These are phyloP conservation scores for Hololepta plana DNA, from an alignment of 2,888 invertebrate species.

Conservation along the genomic window DNA sequence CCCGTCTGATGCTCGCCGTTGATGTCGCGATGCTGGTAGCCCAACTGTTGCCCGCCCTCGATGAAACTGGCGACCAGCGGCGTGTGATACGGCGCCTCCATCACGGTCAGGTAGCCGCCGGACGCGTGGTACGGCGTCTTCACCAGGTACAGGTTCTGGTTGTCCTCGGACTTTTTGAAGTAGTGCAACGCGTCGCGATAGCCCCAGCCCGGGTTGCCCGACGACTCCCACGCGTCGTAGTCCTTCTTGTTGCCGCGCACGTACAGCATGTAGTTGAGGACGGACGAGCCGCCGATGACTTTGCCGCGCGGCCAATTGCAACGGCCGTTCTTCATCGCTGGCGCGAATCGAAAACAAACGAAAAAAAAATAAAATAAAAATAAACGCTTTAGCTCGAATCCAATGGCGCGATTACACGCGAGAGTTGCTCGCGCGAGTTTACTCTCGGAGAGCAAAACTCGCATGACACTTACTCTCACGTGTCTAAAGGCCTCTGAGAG, in stretches of 20 bases:
- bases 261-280: constrained; percentile 85
- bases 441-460: too few species aligned
- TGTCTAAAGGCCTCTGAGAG: too few species aligned
- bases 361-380: constrained; percentile 19
- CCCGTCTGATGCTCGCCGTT: constrained; percentile 77
- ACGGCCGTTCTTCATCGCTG: constrained; percentile 67
- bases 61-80: constrained; percentile 68
- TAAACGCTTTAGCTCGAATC: not conserved
- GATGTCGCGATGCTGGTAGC: constrained; percentile 65
- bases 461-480: too few species aligned
- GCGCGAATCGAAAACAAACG: too few species aligned
- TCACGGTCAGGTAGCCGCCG: constrained; percentile 67
- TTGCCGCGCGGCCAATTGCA: constrained; percentile 90
- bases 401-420: too few species aligned
- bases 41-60: constrained; percentile 43
- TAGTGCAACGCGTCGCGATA: constrained; percentile 62
- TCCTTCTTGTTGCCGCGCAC: constrained; percentile 75
- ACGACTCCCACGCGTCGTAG: constrained; percentile 75
- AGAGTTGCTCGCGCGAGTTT: too few species aligned
- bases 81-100: constrained; percentile 75
- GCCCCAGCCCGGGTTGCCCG: constrained; percentile 81
- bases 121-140: constrained; percentile 62
- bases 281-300: constrained; percentile 77
- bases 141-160: constrained; percentile 66
- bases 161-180: constrained; percentile 85